Conservation (phyloP, 2,797 vertebrate species). For the Notolepis coatsorum region DNA sequence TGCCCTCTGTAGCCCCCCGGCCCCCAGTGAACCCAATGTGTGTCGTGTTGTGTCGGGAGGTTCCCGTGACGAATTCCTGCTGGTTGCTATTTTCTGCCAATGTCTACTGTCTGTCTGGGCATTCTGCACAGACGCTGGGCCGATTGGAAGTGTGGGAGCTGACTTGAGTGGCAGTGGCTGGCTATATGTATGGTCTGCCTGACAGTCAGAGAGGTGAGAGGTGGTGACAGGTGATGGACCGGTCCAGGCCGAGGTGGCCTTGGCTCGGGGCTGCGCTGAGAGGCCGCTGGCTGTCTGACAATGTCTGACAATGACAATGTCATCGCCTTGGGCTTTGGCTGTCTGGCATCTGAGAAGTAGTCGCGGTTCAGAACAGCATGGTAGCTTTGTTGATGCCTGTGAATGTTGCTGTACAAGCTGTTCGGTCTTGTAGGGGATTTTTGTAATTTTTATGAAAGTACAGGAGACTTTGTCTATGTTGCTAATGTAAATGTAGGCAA, state of each 20-base stretch:
- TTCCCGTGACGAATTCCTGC: conserved; percentile 71
- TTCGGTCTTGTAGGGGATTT: no score
- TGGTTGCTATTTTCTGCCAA: conserved; percentile 73
- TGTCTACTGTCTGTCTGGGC: conserved; percentile 73
- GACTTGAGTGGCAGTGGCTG: conserved; percentile 50
- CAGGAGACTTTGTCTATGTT: not conserved
- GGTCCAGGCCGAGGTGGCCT: conserved; percentile 43
- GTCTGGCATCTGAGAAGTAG: conserved; percentile 38
- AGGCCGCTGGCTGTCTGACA: conserved; percentile 15
- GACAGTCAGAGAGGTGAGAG: conserved; percentile 53
- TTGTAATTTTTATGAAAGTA: not conserved
- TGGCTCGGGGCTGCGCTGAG: conserved; percentile 11
- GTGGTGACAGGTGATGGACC: conserved; percentile 62
- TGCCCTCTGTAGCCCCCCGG: conserved; percentile 44
- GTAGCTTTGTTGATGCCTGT: conserved; percentile 24
- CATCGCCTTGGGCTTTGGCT: conserved; percentile 35
- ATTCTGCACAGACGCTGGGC: conserved; percentile 57
- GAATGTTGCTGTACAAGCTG: no score
- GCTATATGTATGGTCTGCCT: conserved; percentile 38
- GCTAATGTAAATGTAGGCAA: no score
- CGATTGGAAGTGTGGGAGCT: conserved; percentile 36
- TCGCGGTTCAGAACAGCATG: conserved; percentile 26
- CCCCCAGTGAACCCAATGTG: conserved; percentile 60
- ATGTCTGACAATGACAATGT: conserved; percentile 23
- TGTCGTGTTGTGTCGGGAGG: conserved; percentile 60